Conservation (phyloP, 1,140 invertebrate species). For the Drosophila pachea region DNA sequence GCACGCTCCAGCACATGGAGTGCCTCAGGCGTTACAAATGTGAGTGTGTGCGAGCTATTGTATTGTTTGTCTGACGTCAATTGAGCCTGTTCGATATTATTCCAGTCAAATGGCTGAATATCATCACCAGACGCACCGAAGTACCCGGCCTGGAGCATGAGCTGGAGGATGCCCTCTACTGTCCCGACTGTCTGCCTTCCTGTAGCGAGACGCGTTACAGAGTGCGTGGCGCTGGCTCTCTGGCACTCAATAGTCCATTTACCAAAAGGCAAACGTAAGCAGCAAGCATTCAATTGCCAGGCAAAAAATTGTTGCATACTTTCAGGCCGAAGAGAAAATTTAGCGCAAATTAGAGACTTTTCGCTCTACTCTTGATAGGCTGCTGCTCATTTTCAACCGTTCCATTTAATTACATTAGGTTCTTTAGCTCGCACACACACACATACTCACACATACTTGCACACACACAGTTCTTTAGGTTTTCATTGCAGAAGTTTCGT, state of each 20-base stretch:
- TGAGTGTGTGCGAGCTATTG: conserved; percentile 40
- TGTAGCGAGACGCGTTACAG: conserved; percentile 63
- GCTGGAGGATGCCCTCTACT: conserved; percentile 74
- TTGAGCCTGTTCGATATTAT: conserved; percentile 5
- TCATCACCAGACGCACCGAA: conserved; percentile 68
- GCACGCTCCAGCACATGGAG: conserved; percentile 68
- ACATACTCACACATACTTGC: too few relatives aligned
- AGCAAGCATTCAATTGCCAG: not conserved
- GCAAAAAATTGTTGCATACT: not conserved
- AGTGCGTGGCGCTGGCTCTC: conserved; percentile 57
- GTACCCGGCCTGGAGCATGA: conserved; percentile 71
- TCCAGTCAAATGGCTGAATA: conserved; percentile 76
- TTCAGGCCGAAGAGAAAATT: not conserved
- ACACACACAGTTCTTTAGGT: not conserved
- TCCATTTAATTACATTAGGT: conserved; percentile 3
- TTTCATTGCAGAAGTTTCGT: conserved; percentile 1
- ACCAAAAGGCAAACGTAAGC: conserved; percentile 45
- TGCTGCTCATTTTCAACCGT: not conserved
- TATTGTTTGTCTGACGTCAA: not conserved
- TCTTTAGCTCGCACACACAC: too few relatives aligned
- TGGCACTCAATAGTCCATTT: conserved; percentile 36
- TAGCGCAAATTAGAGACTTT: not conserved
- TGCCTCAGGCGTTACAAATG: conserved; percentile 71
- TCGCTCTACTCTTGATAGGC: not conserved
- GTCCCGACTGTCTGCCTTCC: conserved; percentile 68